Evolutionary conservation across 23 tunicate species (phyloP).

Genomic region (Halocynthia roretzi): DNA sequence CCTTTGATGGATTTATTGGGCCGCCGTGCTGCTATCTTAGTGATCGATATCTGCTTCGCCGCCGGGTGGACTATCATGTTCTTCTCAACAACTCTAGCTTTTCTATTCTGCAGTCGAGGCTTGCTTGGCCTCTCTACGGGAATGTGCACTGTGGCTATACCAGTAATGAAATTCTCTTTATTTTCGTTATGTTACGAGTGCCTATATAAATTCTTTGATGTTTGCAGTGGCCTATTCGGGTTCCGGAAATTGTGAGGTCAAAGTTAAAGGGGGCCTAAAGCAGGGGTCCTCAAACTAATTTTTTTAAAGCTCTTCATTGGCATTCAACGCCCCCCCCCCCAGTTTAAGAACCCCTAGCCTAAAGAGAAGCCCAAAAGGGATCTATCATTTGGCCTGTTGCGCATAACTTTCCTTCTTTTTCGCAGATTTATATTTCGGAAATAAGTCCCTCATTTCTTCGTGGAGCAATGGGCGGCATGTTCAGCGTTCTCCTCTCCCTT

Average conservation of each 20-base stretch:
- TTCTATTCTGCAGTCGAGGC: constrained; percentile 15
- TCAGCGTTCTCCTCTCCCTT: constrained; percentile 8
- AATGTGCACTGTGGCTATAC: constrained; percentile 14
- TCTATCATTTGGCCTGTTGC: no score
- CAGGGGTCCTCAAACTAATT: no score
- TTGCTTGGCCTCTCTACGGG: constrained; percentile 16
- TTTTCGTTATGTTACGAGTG: no score
- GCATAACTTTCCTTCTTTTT: no score
- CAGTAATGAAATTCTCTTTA: neutral
- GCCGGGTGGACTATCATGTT: constrained; percentile 12
- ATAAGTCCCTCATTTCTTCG: constrained; percentile 11
- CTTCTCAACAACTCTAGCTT: neutral
- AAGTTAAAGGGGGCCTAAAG: no score
- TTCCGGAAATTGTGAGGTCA: no score
- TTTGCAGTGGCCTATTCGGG: no score
- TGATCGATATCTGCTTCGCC: neutral
- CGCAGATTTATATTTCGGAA: constrained; percentile 20
- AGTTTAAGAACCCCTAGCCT: no score
- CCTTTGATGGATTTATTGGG: constrained; percentile 23
- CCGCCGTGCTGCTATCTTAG: constrained; percentile 8
- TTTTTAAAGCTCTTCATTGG: no score
- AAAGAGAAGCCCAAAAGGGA: no score
- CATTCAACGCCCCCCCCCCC: no score
- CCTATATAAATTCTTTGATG: no score
- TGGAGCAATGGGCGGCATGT: constrained; percentile 19